A percentile compares a stretch with the other conserved stretches of the same genome.
These are phyloP conservation scores for Lagodon rhomboides DNA, from an alignment of 2,797 vertebrate species.

Conservation along the genomic window DNA sequence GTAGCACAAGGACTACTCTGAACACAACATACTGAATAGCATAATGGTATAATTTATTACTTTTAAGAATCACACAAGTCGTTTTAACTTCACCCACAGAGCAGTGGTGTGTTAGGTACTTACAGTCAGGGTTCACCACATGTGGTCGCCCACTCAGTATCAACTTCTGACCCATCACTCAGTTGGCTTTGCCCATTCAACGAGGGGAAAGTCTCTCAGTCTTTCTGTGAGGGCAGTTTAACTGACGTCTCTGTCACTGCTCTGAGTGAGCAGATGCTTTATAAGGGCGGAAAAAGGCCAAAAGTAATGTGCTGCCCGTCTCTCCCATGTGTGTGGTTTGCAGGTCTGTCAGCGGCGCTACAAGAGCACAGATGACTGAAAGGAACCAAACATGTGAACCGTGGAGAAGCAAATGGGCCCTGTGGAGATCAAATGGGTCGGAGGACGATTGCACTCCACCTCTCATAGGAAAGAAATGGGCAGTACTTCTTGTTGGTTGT, in stretches of 20 bases:
- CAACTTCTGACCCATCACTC: slow-evolving; percentile 71
- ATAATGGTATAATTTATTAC: neutral
- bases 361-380: slow-evolving; percentile 69
- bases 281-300: slow-evolving; percentile 40
- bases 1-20: neutral
- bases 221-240: slow-evolving; percentile 53
- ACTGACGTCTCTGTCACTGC: slow-evolving; percentile 65
- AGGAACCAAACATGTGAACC: slow-evolving; percentile 63
- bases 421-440: slow-evolving; percentile 23
- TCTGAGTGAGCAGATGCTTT: slow-evolving; percentile 67
- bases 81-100: neutral
- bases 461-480: neutral
- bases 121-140: slow-evolving; percentile 35
- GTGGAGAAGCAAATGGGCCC: slow-evolving; percentile 35
- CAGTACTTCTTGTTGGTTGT: neutral
- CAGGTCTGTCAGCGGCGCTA: slow-evolving; percentile 70
- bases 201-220: slow-evolving; percentile 32
- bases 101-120: slow-evolving; percentile 4
- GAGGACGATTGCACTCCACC: neutral
- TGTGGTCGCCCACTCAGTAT: slow-evolving; percentile 36
- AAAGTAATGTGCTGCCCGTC: slow-evolving; percentile 53
- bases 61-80: neutral
- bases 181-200: slow-evolving; percentile 47
- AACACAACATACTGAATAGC: neutral
- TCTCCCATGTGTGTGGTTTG: slow-evolving; percentile 74